phyloP scores from a whole-genome alignment of 1,140 invertebrate species.

The Pemphigus obesinymphae region DNA sequence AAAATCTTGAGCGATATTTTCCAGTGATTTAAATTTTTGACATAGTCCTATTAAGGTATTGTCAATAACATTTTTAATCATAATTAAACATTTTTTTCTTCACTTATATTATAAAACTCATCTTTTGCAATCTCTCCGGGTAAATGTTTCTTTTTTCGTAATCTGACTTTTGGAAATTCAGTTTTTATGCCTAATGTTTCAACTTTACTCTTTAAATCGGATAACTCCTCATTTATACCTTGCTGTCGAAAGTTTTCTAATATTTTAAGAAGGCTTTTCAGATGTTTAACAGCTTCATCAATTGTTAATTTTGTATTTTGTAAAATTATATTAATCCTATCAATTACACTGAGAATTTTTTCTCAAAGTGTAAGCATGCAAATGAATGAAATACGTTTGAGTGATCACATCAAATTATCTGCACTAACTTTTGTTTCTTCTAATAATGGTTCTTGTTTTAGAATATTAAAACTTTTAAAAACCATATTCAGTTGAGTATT shows the following conservation, averaged over 20 bases:
- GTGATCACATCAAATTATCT: conserved; percentile 22
- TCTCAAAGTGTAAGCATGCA: conserved; percentile 14
- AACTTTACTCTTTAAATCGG: neutral
- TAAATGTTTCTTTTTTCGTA: neutral
- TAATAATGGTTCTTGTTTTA: conserved; percentile 11
- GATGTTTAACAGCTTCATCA: neutral
- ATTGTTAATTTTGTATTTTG: conserved; percentile 11
- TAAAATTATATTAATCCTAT: conserved; percentile 30
- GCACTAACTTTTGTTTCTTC: conserved; percentile 14
- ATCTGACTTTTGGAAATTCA: conserved; percentile 8
- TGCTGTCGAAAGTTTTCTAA: conserved; percentile 6
- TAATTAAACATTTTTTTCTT: conserved; percentile 11
- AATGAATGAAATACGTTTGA: neutral
- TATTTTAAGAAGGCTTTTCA: neutral
- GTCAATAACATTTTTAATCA: conserved; percentile 1
- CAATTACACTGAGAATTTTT: conserved; percentile 11
- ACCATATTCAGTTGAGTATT: neutral
- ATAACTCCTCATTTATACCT: neutral
- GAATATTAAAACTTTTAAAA: conserved; percentile 6
- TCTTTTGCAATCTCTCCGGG: neutral
- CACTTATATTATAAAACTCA: neutral
- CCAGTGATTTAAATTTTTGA: conserved; percentile 21
- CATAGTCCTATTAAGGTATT: neutral
- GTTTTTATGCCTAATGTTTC: neutral
- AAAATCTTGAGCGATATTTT: conserved; percentile 6